Evolutionary conservation across 2,888 invertebrate genomes (phyloP), one percentile per base, ranked within the genome.

Genomic region (Andrena minutula): DNA sequence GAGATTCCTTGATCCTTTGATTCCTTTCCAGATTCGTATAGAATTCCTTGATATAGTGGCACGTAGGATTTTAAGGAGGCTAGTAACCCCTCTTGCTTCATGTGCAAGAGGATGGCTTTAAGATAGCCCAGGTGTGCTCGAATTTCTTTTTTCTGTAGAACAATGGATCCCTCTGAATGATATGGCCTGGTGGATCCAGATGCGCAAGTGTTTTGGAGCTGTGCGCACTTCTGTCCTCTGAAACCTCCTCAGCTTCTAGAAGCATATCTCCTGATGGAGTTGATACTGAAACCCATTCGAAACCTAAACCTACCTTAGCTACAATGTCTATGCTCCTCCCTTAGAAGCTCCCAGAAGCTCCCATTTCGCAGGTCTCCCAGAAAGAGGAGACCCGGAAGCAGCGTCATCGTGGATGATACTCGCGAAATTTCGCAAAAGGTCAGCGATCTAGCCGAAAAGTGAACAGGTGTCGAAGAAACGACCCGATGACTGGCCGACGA

Each of bases 401-500:
- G 12, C 30, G 23, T 32, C 10, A 6, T 3, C 16, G 5, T 10
- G 35, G 12, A 12, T 35, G 2, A 8, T 30, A 6, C 2, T 8
- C 10, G 20, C 60, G 56, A 47, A 71, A 49, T 63, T 56, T 65
- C 70, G 6, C 8, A 49, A 71, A 56, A 32, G 65, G 66, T 78
- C 79, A 47, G 60, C 71, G 61, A 47, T 68, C 41, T 41, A 53
- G 53, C 5, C 12, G 58, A 16, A 26, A 53, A 56, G 56, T 70
- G 85, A 75, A 75, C 65, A 76, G 74, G 60, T 61, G 75, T 53
- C 12, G 63, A 85, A 88, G 88, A 88, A 88, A 85, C 84, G 69
- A 78, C 77, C 83, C 78, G 84, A 0, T 20, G 60, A 76, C 85
- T 66, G 76, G 76, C 51, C 49, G 70, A 85, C 28, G 41, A 77